Base-by-base conservation (phyloP, 2,888 invertebrate genomes). In the Diachrysia chrysitis region DNA sequence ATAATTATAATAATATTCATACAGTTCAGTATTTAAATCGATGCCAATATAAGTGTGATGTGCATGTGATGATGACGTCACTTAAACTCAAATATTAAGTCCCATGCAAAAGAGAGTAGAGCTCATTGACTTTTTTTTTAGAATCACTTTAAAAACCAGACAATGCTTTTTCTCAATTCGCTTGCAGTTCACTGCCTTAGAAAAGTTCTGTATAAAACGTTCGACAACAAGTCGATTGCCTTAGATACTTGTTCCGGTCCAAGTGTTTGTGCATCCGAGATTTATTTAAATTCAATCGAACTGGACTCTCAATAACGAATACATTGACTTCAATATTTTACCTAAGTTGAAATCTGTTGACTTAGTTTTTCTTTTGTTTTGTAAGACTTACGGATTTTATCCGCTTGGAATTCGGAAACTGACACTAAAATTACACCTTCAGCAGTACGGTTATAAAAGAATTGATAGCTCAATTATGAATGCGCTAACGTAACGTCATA, bases 231-330 rank as follows among this genome's bases (percentile, higher is more conserved):
- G 17, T 9, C 6, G 19, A 21, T 51, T 51, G 48, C 48, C 48
- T 19, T 51, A 21, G 48, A 51, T 51, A 19, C 12, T 51, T 51
- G 21, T 51, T 51, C 19, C 42, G 42, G 42, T 17, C 21, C 21
- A 10, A 51, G 19, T 51, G 48, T 21, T 51, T 51, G 17, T 46
- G 48, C 48, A 51, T 51, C 10, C 21, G 12, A 51, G 19, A 19
- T 19, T 51, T 19, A 51, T 51, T 51, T 51, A 51, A 51, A 51
- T 51, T 51, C 19, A 19, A 19, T 51, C 21, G 10, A 51, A 51
- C 48, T 19, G 48, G 19, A 51, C 19, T 51, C 48, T 51, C 21
- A 51, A 48, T 48, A 17, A 19, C 48, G 48, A 48, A 51, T 51
- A 21, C 48, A 19, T 0, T 10, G 48, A 19, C 6, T 51, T 51